Evolutionary conservation across 1,140 invertebrate genomes (phyloP).

Genomic region (Zaprionus davidi): DNA sequence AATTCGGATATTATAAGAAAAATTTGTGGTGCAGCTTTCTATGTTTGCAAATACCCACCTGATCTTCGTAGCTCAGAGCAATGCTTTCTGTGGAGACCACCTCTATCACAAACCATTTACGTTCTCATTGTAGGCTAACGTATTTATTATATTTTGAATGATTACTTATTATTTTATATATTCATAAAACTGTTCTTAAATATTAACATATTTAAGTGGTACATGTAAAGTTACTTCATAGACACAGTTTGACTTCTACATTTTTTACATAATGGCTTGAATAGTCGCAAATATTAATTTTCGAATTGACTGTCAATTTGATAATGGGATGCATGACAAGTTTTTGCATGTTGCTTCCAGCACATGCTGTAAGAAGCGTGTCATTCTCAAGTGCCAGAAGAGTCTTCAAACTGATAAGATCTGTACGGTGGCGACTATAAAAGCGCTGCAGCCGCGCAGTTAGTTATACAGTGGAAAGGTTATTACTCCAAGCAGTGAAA

Average conservation of each 20-base stretch:
- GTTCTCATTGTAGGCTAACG: background rate
- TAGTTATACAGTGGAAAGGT: slow-evolving; percentile 36
- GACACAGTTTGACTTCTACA: background rate
- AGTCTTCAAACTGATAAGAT: slow-evolving; percentile 23
- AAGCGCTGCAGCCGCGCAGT: slow-evolving; percentile 14
- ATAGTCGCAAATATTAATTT: background rate
- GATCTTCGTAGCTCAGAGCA: background rate
- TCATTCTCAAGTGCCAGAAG: slow-evolving; percentile 33
- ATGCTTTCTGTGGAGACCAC: too few species aligned
- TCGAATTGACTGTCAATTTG: slow-evolving; percentile 27
- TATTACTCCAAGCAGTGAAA: slow-evolving; percentile 26
- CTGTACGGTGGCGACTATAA: slow-evolving; percentile 18
- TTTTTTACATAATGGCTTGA: background rate
- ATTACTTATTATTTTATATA: background rate
- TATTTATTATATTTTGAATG: background rate
- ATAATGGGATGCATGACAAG: slow-evolving; percentile 24
- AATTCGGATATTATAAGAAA: too few species aligned
- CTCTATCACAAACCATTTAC: background rate
- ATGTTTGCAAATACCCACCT: too few species aligned
- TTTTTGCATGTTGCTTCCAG: slow-evolving; percentile 24
- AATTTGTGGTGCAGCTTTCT: too few species aligned
- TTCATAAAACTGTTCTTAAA: background rate
- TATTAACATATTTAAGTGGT: background rate
- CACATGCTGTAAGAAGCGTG: slow-evolving; percentile 14
- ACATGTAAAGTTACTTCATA: background rate